A percentile compares a stretch with the other conserved stretches of the same genome.
Conservation (phyloP, 2,888 invertebrate genomes). For the Cremastobaeus sp. region DNA sequence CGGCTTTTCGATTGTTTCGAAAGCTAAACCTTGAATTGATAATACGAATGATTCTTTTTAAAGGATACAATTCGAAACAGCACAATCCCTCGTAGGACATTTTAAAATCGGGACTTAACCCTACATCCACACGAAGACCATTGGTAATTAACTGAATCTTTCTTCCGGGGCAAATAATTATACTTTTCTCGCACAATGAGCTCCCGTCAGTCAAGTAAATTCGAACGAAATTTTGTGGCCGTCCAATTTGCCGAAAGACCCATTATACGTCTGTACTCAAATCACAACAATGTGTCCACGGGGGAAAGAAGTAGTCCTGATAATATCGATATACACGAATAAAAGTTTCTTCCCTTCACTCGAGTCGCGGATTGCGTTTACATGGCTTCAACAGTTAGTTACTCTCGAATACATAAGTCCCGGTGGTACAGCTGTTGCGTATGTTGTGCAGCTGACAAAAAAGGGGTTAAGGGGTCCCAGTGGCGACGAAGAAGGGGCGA, state of each 20-base stretch:
- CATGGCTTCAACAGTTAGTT: conserved; percentile 58
- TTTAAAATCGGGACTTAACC: background rate
- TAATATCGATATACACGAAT: conserved; percentile 58
- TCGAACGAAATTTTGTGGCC: conserved; percentile 41
- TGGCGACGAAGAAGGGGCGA: conserved; percentile 61
- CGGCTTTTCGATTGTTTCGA: too few relatives aligned
- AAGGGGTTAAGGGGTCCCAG: conserved; percentile 76
- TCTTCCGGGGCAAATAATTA: conserved; percentile 33
- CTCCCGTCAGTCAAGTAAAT: conserved; percentile 19
- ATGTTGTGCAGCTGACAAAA: conserved; percentile 75
- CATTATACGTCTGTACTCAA: conserved; percentile 46
- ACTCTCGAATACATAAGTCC: conserved; percentile 59
- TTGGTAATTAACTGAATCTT: conserved; percentile 35
- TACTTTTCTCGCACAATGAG: conserved; percentile 33
- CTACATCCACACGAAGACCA: background rate
- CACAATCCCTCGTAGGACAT: background rate
- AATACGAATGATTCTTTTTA: too few relatives aligned
- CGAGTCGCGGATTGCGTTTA: conserved; percentile 52
- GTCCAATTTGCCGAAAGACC: conserved; percentile 48
- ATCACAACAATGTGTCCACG: conserved; percentile 58
- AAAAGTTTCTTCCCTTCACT: conserved; percentile 57
- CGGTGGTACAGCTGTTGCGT: conserved; percentile 74
- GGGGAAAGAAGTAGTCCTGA: conserved; percentile 43
- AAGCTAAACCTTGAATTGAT: too few relatives aligned
- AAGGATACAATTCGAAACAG: background rate